These are phyloP conservation scores for Crotalus adamanteus DNA, from an alignment of 2,797 vertebrate species.

Conservation along the genomic window DNA sequence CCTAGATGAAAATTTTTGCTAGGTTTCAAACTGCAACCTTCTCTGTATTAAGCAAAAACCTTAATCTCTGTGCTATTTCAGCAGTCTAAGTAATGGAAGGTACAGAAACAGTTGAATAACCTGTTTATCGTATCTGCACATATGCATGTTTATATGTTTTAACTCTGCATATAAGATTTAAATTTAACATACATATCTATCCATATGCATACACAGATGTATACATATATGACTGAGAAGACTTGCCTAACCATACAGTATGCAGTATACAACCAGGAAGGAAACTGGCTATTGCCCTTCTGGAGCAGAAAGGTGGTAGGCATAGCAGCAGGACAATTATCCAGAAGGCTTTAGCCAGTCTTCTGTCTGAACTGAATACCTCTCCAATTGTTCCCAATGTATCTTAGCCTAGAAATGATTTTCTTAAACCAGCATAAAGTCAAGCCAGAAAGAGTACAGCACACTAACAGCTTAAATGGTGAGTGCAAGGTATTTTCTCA, in stretches of 20 bases:
- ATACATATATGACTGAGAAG: not conserved
- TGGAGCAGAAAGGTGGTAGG: not conserved
- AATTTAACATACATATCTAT: not conserved
- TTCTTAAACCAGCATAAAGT: not conserved
- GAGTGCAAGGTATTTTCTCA: not conserved
- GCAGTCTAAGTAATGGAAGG: not conserved
- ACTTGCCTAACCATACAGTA: not conserved
- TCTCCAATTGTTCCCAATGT: not conserved
- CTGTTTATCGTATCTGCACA: not conserved
- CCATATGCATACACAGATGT: not conserved
- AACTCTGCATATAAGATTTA: not conserved
- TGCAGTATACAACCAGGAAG: not conserved
- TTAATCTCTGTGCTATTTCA: not conserved
- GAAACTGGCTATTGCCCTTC: not conserved
- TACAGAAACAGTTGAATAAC: not conserved
- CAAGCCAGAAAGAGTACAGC: not conserved
- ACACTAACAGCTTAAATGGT: not conserved
- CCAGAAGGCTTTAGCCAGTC: not conserved
- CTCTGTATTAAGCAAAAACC: not conserved
- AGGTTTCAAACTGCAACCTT: not conserved
- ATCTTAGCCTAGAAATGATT: not conserved
- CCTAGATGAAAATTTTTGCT: not conserved
- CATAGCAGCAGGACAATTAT: not conserved
- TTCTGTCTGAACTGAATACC: not conserved
- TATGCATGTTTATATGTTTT: not conserved